Evolutionary conservation across 2,888 invertebrate genomes (phyloP), one percentile per base, ranked within the genome.

Genomic region (Drosophila tanythrix): DNA sequence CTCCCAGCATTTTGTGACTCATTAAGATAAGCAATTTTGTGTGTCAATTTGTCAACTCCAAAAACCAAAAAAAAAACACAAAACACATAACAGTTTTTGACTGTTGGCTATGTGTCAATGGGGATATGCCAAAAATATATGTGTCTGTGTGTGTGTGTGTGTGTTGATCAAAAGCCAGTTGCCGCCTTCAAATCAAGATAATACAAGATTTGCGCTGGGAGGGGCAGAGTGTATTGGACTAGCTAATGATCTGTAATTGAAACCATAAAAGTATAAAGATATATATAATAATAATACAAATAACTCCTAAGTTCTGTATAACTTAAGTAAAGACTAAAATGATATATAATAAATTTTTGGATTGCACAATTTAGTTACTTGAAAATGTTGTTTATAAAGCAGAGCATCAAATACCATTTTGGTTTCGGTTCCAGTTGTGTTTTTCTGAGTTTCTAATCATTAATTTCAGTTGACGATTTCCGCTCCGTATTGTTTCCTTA

Each of bases 11-110:
- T 70, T 51, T 53, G 66, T 85, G 84, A 81, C 67, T 85, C 86
- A 88, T 88, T 75, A 57, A 79, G 88, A 88, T 85, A 84, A 85
- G 81, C 85, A 85, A 83, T 79, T 88, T 68, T 58, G 76, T 75
- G 69, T 81, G 83, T 85, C 84, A 82, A 74, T 88, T 84, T 88
- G 85, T 83, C 86, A 85, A 88, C 85, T 81, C 75, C 55, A 57
- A 59, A 46, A 55, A 15, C 36, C 11, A 38, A 21, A 40, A 40
- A 18, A 35, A 29, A 55, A 18, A 57, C 7, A 60, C 27, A n/a
- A 43, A 56, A 36, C 4, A 31, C 7, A 31, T 62, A 61, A 64
- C 53, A 58, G 18, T 70, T 74, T 61, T 70, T 52, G 60, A 48
- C 52, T 56, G 46, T 70, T 38, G 48, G 46, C 59, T 65, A 66